Conservation (phyloP, 2,797 vertebrate genomes). For the Bradypodion ventrale region DNA sequence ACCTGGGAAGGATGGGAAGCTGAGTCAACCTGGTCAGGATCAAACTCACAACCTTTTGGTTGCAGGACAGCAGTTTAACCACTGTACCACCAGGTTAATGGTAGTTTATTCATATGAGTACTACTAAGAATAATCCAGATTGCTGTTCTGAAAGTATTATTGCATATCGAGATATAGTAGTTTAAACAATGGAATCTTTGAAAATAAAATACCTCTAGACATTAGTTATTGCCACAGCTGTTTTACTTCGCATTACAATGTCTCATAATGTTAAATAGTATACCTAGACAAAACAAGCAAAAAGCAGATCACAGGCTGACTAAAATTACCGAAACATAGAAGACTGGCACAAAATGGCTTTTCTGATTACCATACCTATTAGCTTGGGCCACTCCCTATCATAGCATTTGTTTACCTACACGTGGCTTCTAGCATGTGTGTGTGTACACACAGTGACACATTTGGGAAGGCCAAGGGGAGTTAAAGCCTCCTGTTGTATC, state of each 20-base stretch:
- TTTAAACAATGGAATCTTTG: not conserved
- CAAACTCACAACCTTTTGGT: too few species aligned
- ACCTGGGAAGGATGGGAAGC: too few species aligned
- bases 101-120: not conserved
- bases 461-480: not conserved
- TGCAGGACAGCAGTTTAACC: too few species aligned
- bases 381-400: too few species aligned
- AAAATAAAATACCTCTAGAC: not conserved
- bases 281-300: not conserved
- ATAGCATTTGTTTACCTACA: not conserved
- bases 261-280: not conserved
- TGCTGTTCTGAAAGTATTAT: not conserved
- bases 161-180: not conserved
- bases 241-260: not conserved
- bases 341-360: too few species aligned
- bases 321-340: not conserved
- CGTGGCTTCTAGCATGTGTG: not conserved
- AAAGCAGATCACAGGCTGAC: not conserved
- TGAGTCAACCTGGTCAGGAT: too few species aligned
- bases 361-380: too few species aligned
- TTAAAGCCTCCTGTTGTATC: too few species aligned
- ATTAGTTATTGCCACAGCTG: not conserved
- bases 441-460: too few species aligned
- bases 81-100: too few species aligned
- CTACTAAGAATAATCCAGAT: too few species aligned